These are phyloP conservation scores for Megalopta genalis DNA, from an alignment of 1,140 invertebrate genomes.

Conservation along the genomic window DNA sequence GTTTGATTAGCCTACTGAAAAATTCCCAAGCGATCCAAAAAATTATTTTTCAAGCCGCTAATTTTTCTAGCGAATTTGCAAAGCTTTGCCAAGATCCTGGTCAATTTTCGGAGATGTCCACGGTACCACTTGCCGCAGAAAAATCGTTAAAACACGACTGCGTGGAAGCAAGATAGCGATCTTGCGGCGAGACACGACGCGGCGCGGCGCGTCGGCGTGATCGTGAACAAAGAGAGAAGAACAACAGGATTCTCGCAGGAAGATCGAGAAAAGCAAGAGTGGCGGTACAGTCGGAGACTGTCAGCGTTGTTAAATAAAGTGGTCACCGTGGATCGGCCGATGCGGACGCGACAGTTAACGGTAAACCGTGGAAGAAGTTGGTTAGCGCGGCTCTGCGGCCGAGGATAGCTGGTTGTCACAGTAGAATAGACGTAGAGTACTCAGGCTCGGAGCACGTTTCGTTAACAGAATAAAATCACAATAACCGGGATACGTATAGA, in stretches of 20 bases:
- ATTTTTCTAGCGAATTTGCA: too few species aligned
- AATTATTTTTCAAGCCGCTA: too few species aligned
- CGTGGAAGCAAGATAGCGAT: too few species aligned
- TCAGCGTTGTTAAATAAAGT: constrained; percentile 20
- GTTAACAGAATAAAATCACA: constrained; percentile 66
- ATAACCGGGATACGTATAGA: constrained; percentile 59
- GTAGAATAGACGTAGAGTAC: constrained; percentile 28
- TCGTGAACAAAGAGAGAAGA: background rate
- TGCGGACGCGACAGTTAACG: constrained; percentile 33
- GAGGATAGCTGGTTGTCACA: background rate
- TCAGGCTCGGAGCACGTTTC: constrained; percentile 43
- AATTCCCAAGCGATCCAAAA: too few species aligned
- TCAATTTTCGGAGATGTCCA: too few species aligned
- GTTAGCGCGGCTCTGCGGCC: background rate
- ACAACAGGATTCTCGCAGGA: background rate
- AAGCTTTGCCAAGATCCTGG: too few species aligned
- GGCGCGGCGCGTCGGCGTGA: background rate
- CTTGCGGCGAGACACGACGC: too few species aligned
- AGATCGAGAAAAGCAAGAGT: background rate
- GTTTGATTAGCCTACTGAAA: too few species aligned
- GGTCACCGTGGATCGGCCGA: constrained; percentile 28
- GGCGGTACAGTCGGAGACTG: constrained; percentile 6
- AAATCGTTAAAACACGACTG: too few species aligned
- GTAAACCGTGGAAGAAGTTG: constrained; percentile 14
- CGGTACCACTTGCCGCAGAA: too few species aligned